phyloP scores from a whole-genome alignment of 2,888 invertebrate species.

The Dusona sp. region DNA sequence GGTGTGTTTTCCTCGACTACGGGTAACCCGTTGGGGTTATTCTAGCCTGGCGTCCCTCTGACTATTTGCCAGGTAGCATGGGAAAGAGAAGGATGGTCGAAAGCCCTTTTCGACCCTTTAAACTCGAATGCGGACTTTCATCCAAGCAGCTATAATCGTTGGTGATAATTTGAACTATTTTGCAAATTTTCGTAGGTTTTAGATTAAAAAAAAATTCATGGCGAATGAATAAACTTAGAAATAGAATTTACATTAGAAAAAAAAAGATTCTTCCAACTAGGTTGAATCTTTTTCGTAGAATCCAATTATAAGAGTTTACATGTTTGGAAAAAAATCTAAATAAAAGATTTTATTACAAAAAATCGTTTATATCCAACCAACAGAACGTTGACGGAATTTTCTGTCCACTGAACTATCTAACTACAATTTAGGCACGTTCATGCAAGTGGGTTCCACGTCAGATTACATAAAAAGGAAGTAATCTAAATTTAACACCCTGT shows the following conservation, averaged over 20 bases:
- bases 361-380: background rate
- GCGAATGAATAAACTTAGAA: background rate
- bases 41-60: background rate
- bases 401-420: background rate
- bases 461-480: conserved; percentile 18
- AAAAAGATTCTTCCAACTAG: background rate
- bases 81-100: background rate
- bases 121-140: conserved; percentile 7
- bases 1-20: conserved; percentile 45
- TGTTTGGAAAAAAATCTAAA: background rate
- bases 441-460: background rate
- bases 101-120: conserved; percentile 13
- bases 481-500: conserved; percentile 14
- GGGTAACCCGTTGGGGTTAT: conserved; percentile 20
- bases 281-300: background rate
- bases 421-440: conserved; percentile 4
- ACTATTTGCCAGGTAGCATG: background rate
- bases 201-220: background rate
- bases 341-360: background rate
- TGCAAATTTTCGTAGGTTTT: background rate
- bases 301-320: background rate
- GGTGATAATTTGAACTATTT: conserved; percentile 8
- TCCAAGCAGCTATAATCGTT: background rate
- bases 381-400: background rate
- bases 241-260: background rate